Percentiles rank a stretch among this genome's conserved stretches.
phyloP scores from a whole-genome alignment of 2,113 vertebrate genomes.

The Sprattus sprattus region DNA sequence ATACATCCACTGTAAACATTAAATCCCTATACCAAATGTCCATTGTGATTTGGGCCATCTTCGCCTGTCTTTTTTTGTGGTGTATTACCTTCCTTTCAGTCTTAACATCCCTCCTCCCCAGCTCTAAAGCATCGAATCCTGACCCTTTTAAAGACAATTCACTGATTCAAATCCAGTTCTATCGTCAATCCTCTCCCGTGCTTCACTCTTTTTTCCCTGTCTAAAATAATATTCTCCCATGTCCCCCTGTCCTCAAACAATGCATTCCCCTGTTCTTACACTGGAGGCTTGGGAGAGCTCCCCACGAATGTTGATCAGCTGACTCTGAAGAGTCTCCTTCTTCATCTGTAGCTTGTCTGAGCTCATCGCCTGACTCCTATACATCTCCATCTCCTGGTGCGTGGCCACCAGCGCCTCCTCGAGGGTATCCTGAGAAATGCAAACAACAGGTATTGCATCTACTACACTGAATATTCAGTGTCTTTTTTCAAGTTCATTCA shows the following conservation, averaged over 20 bases:
- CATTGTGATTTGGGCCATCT: not conserved
- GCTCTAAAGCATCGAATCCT: not conserved
- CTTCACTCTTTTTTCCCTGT: not conserved
- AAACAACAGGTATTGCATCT: not conserved
- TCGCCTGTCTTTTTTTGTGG: not conserved
- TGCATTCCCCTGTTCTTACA: slow-evolving; percentile 65
- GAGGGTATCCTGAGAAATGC: slow-evolving; percentile 79
- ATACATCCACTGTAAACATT: not conserved
- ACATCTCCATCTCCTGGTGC: slow-evolving; percentile 94
- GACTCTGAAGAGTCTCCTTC: slow-evolving; percentile 91
- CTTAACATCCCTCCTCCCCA: not conserved
- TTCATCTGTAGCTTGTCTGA: slow-evolving; percentile 86
- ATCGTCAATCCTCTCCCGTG: not conserved
- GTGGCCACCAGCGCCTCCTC: slow-evolving; percentile 92
- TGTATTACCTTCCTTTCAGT: not conserved
- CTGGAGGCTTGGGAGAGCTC: slow-evolving; percentile 93
- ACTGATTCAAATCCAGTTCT: not conserved
- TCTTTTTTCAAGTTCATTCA: not conserved
- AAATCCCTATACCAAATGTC: not conserved
- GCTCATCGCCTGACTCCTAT: slow-evolving; percentile 78
- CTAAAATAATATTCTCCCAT: not conserved
- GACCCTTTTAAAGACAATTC: not conserved
- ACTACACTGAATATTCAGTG: not conserved
- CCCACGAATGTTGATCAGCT: slow-evolving; percentile 91
- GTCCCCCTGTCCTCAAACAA: not conserved